phyloP scores from a whole-genome alignment of 2,113 vertebrate species.

The Prinia subflava region DNA sequence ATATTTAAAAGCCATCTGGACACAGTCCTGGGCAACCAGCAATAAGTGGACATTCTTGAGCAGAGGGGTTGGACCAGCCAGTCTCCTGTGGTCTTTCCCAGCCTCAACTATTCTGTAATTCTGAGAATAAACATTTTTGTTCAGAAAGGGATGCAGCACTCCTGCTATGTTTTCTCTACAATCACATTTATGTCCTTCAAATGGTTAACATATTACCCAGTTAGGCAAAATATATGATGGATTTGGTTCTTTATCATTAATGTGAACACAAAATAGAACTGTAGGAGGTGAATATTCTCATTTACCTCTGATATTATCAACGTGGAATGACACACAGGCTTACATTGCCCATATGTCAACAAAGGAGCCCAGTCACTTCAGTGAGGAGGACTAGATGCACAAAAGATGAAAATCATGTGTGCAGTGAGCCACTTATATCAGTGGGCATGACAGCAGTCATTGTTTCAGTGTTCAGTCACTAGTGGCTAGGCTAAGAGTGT shows the following conservation, averaged over 20 bases:
- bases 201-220: background rate
- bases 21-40: background rate
- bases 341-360: background rate
- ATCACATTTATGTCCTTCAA: background rate
- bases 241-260: background rate
- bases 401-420: background rate
- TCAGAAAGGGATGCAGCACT: background rate
- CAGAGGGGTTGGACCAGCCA: rapidly evolving
- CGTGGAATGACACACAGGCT: background rate
- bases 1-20: background rate
- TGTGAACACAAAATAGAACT: background rate
- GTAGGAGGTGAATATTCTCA: background rate
- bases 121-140: background rate
- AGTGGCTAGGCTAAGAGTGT: background rate
- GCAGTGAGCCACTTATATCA: background rate
- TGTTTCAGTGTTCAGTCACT: background rate
- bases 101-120: background rate
- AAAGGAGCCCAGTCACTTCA: background rate
- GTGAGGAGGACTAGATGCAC: background rate
- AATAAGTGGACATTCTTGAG: background rate
- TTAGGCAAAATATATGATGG: background rate
- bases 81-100: background rate
- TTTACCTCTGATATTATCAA: background rate
- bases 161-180: background rate
- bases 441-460: background rate